These are phyloP conservation scores for Gryllus bimaculatus DNA, from an alignment of 1,140 invertebrate species.

Conservation along the genomic window DNA sequence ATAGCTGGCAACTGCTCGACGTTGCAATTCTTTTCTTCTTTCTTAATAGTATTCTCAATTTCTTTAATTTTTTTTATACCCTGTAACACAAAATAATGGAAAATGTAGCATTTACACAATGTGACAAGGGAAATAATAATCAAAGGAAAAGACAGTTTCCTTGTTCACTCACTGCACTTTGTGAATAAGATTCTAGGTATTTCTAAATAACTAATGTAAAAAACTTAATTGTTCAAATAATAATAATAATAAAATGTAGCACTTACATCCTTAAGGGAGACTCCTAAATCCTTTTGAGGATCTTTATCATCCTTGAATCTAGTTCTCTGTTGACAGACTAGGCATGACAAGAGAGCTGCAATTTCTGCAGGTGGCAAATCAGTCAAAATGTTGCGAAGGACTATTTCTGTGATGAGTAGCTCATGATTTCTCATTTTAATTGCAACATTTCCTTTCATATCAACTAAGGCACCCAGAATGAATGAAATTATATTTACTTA, in stretches of 20 bases:
- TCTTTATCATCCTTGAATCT: background rate
- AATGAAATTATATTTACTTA: background rate
- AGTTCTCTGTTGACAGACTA: slow-evolving; percentile 68
- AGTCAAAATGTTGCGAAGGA: slow-evolving; percentile 86
- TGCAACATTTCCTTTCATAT: slow-evolving; percentile 86
- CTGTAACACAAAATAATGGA: slow-evolving; percentile 31
- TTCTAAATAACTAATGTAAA: too few relatives aligned
- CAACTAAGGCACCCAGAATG: slow-evolving; percentile 40
- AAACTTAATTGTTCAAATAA: background rate
- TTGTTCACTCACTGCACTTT: too few relatives aligned
- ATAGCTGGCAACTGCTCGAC: slow-evolving; percentile 39
- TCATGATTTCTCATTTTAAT: slow-evolving; percentile 91
- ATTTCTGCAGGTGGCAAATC: slow-evolving; percentile 82
- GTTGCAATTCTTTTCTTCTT: slow-evolving; percentile 42
- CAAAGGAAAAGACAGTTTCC: too few relatives aligned
- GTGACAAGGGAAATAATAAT: too few relatives aligned
- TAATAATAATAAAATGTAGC: background rate
- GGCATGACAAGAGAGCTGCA: slow-evolving; percentile 78
- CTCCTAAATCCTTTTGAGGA: slow-evolving; percentile 40
- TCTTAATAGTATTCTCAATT: slow-evolving; percentile 43
- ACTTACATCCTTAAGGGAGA: slow-evolving; percentile 39
- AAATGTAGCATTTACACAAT: background rate
- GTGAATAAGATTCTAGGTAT: too few relatives aligned
- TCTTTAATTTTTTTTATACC: slow-evolving; percentile 42
- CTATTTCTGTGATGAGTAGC: slow-evolving; percentile 88